Conservation (phyloP, 2,113 vertebrate genomes). For the Antigone vipio region DNA sequence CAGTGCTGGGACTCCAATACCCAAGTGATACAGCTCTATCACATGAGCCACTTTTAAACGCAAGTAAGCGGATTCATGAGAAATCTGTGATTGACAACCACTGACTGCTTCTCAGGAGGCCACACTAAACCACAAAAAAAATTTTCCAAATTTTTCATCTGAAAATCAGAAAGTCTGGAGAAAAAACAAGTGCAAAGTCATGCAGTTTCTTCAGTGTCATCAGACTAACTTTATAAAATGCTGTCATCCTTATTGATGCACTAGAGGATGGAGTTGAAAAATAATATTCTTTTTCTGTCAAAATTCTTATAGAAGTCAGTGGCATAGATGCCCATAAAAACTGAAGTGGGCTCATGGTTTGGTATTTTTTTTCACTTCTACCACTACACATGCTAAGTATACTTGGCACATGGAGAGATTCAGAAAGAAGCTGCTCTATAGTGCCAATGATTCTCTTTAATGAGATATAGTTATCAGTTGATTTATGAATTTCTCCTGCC, state of each 20-base stretch:
- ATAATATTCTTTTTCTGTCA: not conserved
- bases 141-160: not conserved
- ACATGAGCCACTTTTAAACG: not conserved
- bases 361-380: not conserved
- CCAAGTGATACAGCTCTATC: not conserved
- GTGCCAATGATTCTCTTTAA: constrained; percentile 8
- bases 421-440: not conserved
- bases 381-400: not conserved
- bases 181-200: not conserved
- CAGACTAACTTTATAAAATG: not conserved
- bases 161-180: not conserved
- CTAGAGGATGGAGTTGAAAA: not conserved
- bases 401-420: not conserved
- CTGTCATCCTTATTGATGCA: not conserved
- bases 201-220: not conserved
- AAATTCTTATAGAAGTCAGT: not conserved
- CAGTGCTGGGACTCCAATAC: not conserved
- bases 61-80: not conserved
- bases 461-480: constrained; percentile 23
- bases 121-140: not conserved
- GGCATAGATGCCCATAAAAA: not conserved
- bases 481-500: constrained; percentile 42
- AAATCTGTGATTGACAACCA: not conserved
- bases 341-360: not conserved
- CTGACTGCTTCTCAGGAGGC: not conserved